Conservation (phyloP, 2,113 vertebrate species). For the Hystrix brachyura region DNA sequence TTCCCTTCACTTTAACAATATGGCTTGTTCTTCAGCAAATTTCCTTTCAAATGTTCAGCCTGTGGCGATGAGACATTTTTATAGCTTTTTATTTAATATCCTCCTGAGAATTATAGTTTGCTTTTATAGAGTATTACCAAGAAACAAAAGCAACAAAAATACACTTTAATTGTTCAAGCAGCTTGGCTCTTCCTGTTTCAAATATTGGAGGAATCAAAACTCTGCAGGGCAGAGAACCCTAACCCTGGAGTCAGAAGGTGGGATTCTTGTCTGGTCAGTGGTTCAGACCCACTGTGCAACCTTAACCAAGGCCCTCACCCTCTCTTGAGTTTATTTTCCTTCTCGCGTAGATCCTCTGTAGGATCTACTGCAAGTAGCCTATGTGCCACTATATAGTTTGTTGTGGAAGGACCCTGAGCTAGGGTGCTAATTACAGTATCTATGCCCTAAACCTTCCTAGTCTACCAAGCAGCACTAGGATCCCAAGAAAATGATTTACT, state of each 20-base stretch:
- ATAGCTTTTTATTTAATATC: constrained; percentile 62
- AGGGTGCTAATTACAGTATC: neutral
- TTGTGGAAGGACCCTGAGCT: neutral
- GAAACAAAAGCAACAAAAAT: constrained; percentile 71
- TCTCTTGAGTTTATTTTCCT: neutral
- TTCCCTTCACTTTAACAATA: constrained; percentile 8
- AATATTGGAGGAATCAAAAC: neutral
- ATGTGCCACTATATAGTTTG: neutral
- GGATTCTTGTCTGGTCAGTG: neutral
- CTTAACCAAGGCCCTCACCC: neutral
- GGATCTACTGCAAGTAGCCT: neutral
- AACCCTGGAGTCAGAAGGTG: neutral
- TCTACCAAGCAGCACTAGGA: neutral
- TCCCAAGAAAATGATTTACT: neutral
- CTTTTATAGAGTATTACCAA: constrained; percentile 62
- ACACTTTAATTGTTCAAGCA: constrained; percentile 46
- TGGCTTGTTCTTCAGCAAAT: constrained; percentile 34
- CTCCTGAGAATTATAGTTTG: constrained; percentile 59
- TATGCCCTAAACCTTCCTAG: neutral
- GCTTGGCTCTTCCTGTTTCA: constrained; percentile 41
- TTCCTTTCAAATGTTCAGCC: constrained; percentile 66
- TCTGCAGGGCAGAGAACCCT: neutral
- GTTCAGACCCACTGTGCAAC: neutral
- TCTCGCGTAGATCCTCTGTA: neutral
- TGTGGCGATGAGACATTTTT: constrained; percentile 63